Evolutionary conservation across 2,113 vertebrate species (phyloP), one percentile per base, ranked within the genome.

Genomic region (Vidua macroura): DNA sequence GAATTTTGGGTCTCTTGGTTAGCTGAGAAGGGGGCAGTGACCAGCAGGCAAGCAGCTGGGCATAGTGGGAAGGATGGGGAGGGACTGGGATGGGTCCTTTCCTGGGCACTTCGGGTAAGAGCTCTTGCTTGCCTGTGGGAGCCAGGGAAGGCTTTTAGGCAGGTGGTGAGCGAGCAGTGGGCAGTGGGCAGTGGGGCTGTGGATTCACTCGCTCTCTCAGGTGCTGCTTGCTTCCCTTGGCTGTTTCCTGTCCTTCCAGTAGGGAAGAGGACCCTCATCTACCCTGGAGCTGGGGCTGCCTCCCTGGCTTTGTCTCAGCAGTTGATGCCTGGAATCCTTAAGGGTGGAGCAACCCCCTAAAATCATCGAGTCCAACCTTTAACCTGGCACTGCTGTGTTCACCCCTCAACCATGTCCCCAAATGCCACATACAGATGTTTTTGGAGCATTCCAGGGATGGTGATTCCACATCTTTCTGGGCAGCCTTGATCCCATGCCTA

Each of bases 151-250:
- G 82, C 35, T 87, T 87, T 90, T 28, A 22, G 31, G 49, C 74
- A 51, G 76, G 37, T 31, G 8, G 4, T 20, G 73, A 70, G 60
- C 1, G 8, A 37, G 27, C 1, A n/a, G 1, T 56, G 58, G 39
- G 24, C 44, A 8, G 13, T 4, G 18, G 17, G 24, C 44, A 8
- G 13, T 4, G 49, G 25, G 43, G 53, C 33, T 1, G 0, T 51
- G 60, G 37, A 12, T 67, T 72, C 33, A 3, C 25, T 51, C 0
- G 0, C 19, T 21, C 14, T 25, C 60, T 39, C 31, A 8, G 23
- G 24, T 77, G 37, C 22, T 55, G 16, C 55, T 64, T 51, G 28
- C 33, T 83, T 76, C 33, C 14, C 28, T 24, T 4, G 0, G 44
- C 73, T 19, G 15, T 46, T 75, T 7, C 2, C 30, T 43, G 25